A percentile compares a stretch with the other conserved stretches of the same genome.
These are phyloP conservation scores for Lepilemur septentrionalis DNA, from an alignment of 2,797 vertebrate species.

Conservation along the genomic window DNA sequence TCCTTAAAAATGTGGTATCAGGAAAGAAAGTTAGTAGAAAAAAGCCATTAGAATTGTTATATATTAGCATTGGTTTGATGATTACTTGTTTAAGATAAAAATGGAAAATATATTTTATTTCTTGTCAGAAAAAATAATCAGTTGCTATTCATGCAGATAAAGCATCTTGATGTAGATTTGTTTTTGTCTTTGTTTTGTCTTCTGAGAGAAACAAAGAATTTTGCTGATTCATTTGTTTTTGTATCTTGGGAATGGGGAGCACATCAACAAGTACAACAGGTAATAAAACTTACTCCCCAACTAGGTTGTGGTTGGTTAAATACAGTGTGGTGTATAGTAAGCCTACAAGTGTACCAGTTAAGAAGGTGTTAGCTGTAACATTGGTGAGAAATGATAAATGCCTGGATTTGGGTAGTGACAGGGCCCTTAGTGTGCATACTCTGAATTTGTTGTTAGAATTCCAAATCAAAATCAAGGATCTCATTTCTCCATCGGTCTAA, in stretches of 20 bases:
- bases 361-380: background rate
- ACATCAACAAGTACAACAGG: background rate
- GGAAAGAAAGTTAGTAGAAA: background rate
- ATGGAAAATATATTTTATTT: conserved; percentile 26
- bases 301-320: background rate
- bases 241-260: background rate
- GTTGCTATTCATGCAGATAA: background rate
- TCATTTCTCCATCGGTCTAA: background rate
- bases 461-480: background rate
- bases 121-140: background rate
- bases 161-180: background rate
- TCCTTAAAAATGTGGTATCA: background rate
- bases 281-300: background rate
- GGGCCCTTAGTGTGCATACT: background rate
- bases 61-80: background rate
- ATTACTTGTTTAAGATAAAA: conserved; percentile 4
- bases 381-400: background rate
- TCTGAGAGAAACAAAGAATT: conserved; percentile 7
- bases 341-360: background rate
- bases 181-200: background rate
- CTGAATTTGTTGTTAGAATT: conserved; percentile 43
- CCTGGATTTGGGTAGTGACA: background rate
- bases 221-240: background rate
- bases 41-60: background rate
- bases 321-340: background rate